These are phyloP conservation scores for Trisateles emortualis DNA, from an alignment of 2,888 invertebrate species.

Conservation along the genomic window DNA sequence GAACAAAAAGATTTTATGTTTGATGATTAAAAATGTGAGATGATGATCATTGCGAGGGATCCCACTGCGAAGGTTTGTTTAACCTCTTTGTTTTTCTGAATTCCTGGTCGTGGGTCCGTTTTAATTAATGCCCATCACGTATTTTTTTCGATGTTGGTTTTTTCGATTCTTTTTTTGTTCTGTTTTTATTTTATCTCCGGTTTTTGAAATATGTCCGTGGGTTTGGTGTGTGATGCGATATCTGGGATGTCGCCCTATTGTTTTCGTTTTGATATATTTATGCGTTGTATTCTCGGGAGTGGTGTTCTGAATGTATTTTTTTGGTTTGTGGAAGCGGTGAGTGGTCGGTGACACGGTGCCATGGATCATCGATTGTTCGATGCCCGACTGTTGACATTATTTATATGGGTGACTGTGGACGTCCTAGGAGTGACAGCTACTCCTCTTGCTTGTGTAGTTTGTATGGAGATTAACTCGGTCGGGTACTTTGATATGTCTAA, in stretches of 20 bases:
- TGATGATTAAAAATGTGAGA: conserved; percentile 86
- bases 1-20: conserved; percentile 62
- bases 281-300: conserved; percentile 78
- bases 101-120: conserved; percentile 85
- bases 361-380: conserved; percentile 72
- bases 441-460: conserved; percentile 49
- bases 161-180: conserved; percentile 60
- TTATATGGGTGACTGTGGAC: conserved; percentile 66
- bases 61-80: conserved; percentile 85
- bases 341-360: conserved; percentile 69
- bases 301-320: conserved; percentile 64
- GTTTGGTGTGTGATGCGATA: conserved; percentile 82
- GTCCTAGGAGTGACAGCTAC: conserved; percentile 63
- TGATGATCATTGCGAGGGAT: conserved; percentile 85
- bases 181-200: conserved; percentile 69
- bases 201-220: conserved; percentile 84
- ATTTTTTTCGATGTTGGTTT: conserved; percentile 83
- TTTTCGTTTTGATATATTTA: conserved; percentile 86
- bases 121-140: conserved; percentile 88
- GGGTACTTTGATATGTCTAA: conserved; percentile 18
- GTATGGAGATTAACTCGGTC: conserved; percentile 50
- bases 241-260: conserved; percentile 83
- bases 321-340: conserved; percentile 59
- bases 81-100: conserved; percentile 85
- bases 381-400: conserved; percentile 72